These are phyloP conservation scores for Condylostylus longicornis DNA, from an alignment of 1,140 invertebrate species.

Conservation along the genomic window DNA sequence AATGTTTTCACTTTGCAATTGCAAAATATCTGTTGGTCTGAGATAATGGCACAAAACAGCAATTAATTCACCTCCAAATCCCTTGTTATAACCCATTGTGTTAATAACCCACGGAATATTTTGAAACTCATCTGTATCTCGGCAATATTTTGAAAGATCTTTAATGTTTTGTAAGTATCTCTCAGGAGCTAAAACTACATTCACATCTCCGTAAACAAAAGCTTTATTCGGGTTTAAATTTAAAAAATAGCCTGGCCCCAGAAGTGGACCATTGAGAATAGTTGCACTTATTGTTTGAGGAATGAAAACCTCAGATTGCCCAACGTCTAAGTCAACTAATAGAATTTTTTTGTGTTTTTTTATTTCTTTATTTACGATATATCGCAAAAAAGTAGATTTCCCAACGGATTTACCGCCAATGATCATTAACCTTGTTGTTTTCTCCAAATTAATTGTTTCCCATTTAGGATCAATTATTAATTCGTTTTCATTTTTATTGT, in stretches of 20 bases:
- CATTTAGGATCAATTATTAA: slow-evolving; percentile 25
- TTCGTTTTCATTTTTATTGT: slow-evolving; percentile 11
- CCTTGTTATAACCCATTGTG: slow-evolving; percentile 46
- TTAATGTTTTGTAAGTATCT: slow-evolving; percentile 36
- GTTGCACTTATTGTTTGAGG: slow-evolving; percentile 48
- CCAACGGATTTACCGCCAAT: slow-evolving; percentile 57
- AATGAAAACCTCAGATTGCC: slow-evolving; percentile 59
- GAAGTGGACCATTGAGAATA: slow-evolving; percentile 40
- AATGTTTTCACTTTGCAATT: slow-evolving; percentile 33
- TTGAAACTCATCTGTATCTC: slow-evolving; percentile 14
- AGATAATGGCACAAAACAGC: slow-evolving; percentile 32
- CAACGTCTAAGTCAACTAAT: slow-evolving; percentile 60
- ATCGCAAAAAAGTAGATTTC: slow-evolving; percentile 53
- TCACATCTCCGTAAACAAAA: slow-evolving; percentile 35
- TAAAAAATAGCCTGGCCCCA: slow-evolving; percentile 50
- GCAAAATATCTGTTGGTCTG: slow-evolving; percentile 36
- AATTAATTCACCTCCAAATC: slow-evolving; percentile 38
- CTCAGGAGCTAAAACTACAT: slow-evolving; percentile 34
- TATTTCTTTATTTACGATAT: slow-evolving; percentile 46
- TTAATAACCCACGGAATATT: slow-evolving; percentile 42
- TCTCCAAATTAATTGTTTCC: slow-evolving; percentile 14
- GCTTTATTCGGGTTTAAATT: slow-evolving; percentile 24
- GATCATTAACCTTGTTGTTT: slow-evolving; percentile 29
- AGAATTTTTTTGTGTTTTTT: slow-evolving; percentile 32
- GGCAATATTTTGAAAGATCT: slow-evolving; percentile 27